Evolutionary conservation across 2,888 invertebrate species (phyloP).

Genomic region (Tanytarsus gracilentus): DNA sequence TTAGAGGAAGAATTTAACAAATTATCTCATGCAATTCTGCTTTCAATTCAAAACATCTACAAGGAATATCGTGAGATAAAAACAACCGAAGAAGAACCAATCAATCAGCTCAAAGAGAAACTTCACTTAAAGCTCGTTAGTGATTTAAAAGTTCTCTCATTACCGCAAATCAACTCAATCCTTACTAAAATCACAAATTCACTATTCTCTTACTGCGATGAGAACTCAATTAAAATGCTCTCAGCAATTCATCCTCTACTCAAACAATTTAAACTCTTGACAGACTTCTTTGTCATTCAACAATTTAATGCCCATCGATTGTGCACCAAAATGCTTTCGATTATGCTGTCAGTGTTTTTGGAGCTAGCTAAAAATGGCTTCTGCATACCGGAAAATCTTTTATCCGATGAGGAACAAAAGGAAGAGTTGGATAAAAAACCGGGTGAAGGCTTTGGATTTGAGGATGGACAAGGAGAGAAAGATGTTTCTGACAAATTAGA

Average conservation of each 20-base stretch:
- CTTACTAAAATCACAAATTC: constrained; percentile 42
- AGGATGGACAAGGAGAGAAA: constrained; percentile 85
- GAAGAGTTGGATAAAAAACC: constrained; percentile 48
- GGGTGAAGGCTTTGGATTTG: constrained; percentile 75
- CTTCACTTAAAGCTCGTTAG: constrained; percentile 53
- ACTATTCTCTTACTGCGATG: constrained; percentile 34
- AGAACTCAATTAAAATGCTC: constrained; percentile 32
- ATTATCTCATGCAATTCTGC: constrained; percentile 46
- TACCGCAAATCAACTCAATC: constrained; percentile 45
- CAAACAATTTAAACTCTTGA: constrained; percentile 64
- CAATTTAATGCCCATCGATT: constrained; percentile 69
- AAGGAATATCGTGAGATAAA: constrained; percentile 43
- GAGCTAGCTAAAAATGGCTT: constrained; percentile 83
- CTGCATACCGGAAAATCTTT: constrained; percentile 79
- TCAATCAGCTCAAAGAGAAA: constrained; percentile 57
- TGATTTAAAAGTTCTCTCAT: constrained; percentile 53
- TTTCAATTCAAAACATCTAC: constrained; percentile 51
- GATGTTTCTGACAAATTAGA: constrained; percentile 85
- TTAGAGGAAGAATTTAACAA: constrained; percentile 42
- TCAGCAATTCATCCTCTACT: constrained; percentile 53
- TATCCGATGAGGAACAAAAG: constrained; percentile 61
- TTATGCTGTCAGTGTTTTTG: constrained; percentile 74
- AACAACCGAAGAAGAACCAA: constrained; percentile 46
- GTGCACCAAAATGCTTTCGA: constrained; percentile 71
- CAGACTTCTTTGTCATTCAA: constrained; percentile 70